Percentiles rank a stretch among this genome's conserved stretches.
Conservation (phyloP, 2,797 vertebrate genomes). For the Myotis findleyi region DNA sequence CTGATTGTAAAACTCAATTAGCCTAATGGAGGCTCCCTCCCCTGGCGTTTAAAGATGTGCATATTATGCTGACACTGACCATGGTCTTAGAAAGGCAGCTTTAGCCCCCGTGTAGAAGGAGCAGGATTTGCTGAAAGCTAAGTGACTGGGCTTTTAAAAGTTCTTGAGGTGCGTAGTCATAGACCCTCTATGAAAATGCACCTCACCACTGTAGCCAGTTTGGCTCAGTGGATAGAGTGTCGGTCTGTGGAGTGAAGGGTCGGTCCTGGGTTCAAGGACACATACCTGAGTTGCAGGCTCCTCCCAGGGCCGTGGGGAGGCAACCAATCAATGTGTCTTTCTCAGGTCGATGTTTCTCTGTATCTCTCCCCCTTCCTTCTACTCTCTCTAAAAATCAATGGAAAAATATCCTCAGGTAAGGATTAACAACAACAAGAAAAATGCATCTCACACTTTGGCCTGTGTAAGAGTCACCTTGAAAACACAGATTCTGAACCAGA, state of each 20-base stretch:
- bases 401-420: background rate
- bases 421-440: no score
- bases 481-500: background rate
- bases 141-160: background rate
- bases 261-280: background rate
- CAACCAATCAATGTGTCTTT: background rate
- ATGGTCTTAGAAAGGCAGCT: background rate
- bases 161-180: background rate
- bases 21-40: slow-evolving; percentile 67
- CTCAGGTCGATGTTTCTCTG: background rate
- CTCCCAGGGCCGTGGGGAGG: background rate
- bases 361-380: background rate
- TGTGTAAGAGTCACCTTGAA: background rate
- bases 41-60: slow-evolving; percentile 67
- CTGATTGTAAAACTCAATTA: slow-evolving; percentile 88
- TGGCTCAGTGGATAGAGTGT: background rate
- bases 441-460: background rate
- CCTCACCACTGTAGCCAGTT: background rate
- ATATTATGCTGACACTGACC: slow-evolving; percentile 61
- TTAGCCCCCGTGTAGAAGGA: background rate
- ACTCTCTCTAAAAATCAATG: background rate
- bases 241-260: background rate
- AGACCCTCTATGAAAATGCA: background rate
- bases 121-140: background rate
- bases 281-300: background rate